Percentiles rank a stretch among this genome's conserved stretches.
Conservation (phyloP, 2,888 invertebrate species). For the Pristionchus japonicus region DNA sequence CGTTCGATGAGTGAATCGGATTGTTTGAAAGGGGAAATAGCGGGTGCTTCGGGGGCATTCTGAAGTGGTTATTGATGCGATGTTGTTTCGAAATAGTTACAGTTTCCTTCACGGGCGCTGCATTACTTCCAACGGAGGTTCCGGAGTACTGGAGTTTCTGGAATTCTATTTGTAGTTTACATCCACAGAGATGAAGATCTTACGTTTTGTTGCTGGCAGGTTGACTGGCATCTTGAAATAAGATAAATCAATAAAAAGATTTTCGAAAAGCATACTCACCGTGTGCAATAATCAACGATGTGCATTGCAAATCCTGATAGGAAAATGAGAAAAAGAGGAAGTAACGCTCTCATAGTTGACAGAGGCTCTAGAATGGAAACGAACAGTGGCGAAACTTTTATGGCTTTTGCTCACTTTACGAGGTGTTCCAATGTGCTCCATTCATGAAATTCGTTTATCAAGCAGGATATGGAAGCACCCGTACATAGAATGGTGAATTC, state of each 20-base stretch:
- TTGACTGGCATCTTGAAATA: neutral
- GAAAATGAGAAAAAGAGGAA: neutral
- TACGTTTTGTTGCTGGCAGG: neutral
- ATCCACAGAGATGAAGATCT: neutral
- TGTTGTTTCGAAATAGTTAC: neutral
- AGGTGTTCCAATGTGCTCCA: neutral
- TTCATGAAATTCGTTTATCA: neutral
- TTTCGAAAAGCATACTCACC: neutral
- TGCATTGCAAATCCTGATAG: neutral
- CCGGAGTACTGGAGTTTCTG: neutral
- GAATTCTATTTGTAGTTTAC: neutral
- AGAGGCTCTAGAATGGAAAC: neutral
- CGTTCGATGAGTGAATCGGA: neutral
- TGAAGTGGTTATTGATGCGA: no score
- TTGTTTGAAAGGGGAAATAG: neutral
- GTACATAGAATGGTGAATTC: neutral
- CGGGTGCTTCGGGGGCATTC: neutral
- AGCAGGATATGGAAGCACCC: neutral
- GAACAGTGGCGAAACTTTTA: neutral
- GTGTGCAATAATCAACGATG: neutral
- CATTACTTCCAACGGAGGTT: neutral
- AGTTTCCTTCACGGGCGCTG: neutral
- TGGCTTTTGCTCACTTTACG: neutral
- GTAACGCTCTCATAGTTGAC: neutral
- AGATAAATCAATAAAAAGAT: neutral